Evolutionary conservation across 37 sponge, comb jelly and placozoan species (phyloP), one percentile per base, ranked within the genome.

Genomic region (Aphrocallistes beatrix): DNA sequence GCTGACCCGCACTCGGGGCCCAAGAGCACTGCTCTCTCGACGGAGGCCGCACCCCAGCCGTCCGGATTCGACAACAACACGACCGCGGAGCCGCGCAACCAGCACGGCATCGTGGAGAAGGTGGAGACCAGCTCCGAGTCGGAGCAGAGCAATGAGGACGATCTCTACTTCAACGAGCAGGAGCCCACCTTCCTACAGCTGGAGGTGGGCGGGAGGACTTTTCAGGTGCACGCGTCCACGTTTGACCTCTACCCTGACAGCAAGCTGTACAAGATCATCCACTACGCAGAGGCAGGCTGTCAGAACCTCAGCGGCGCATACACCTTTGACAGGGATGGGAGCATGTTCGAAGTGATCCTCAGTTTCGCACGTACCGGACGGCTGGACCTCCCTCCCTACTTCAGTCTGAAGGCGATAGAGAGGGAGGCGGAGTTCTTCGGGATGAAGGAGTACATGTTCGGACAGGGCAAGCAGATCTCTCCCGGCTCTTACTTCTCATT

Each of bases 251-350:
- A 25, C 75, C 75, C 75, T 6, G 75, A 60, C 21, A 60, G 75
- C 34, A 60, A 60, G 75, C 75, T 60, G 17, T 60, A 60, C 34
- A 60, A 60, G 75, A 60, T 60, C 3, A 60, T 60, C 34, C 75
- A 60, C 34, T 60, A 60, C 75, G n/a, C 75, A 13, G 75, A 60
- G 34, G 28, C 75, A 3, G 75, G 32, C 75, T 25, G 28, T 25
- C 75, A 60, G 75, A 60, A 60, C n/a, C 75, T 60, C 6, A 13
- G 75, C 75, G 75, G 75, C 3, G 75, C 75, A 3, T 60, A 60
- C 34, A 60, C 85, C 3, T 84, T 84, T 16, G 85, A 84, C 48
- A 40, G 85, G 21, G 85, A 84, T 28, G 81, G 85, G 6, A 47
- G 23, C 32, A 1, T 84, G 38, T 84, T 84, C 32, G 85, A 84